These are phyloP conservation scores for Gonocerus acuteangulatus DNA, from an alignment of 2,888 invertebrate species.

Conservation along the genomic window DNA sequence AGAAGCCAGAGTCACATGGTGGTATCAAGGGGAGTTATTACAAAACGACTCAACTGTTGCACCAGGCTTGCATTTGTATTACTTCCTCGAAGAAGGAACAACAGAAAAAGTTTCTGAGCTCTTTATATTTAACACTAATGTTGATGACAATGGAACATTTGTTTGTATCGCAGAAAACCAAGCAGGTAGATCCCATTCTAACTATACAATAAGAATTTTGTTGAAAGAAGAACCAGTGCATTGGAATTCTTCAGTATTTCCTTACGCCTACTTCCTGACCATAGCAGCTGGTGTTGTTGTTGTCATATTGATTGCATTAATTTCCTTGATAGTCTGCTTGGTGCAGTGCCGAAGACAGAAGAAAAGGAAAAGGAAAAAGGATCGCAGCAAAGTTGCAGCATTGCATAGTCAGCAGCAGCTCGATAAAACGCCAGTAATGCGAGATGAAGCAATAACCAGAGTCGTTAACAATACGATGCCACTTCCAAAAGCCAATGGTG, in stretches of 20 bases:
- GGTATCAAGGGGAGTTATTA: conserved; percentile 71
- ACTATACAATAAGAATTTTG: conserved; percentile 71
- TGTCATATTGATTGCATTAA: conserved; percentile 54
- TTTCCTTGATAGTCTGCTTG: conserved; percentile 37
- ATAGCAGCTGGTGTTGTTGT: conserved; percentile 61
- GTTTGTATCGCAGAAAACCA: conserved; percentile 78
- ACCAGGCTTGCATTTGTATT: conserved; percentile 59
- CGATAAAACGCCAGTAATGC: conserved; percentile 36
- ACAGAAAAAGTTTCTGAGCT: conserved; percentile 71
- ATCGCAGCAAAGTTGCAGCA: conserved; percentile 55
- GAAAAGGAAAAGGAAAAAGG: conserved; percentile 52
- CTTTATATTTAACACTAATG: conserved; percentile 66
- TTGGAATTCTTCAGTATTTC: conserved; percentile 60
- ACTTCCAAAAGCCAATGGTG: conserved; percentile 49
- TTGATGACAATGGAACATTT: conserved; percentile 77
- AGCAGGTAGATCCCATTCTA: conserved; percentile 69
- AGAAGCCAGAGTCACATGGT: conserved; percentile 74
- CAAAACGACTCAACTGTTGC: conserved; percentile 66
- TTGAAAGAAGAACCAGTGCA: conserved; percentile 64
- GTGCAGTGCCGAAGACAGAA: conserved; percentile 42
- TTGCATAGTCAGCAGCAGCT: conserved; percentile 46
- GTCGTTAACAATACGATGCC: conserved; percentile 29
- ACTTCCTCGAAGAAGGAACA: conserved; percentile 63
- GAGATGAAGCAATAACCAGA: conserved; percentile 47
- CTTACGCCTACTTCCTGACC: conserved; percentile 62